phyloP scores from a whole-genome alignment of 1,140 invertebrate genomes.

The Heterodera carotae region DNA sequence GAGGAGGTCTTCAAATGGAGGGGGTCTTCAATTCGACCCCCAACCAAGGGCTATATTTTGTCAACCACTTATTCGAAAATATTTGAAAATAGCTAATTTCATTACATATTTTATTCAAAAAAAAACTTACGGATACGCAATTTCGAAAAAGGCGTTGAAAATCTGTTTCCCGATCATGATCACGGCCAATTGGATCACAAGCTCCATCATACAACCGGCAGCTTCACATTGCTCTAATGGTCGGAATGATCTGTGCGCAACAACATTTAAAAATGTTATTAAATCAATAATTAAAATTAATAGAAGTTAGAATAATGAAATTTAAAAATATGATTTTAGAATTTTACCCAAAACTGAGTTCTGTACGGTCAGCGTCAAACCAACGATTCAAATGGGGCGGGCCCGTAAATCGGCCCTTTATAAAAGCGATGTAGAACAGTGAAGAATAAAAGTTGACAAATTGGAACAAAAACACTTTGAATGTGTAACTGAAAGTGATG shows the following conservation, averaged over 20 bases:
- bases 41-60: too few relatives aligned
- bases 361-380: constrained; percentile 4
- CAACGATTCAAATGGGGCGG: constrained; percentile 28
- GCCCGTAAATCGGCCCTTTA: constrained; percentile 53
- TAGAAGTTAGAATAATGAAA: too few relatives aligned
- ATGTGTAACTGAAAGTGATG: constrained; percentile 75
- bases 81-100: too few relatives aligned
- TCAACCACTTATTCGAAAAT: too few relatives aligned
- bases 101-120: neutral
- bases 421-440: constrained; percentile 97
- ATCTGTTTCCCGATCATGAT: constrained; percentile 84
- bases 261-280: neutral
- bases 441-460: constrained; percentile 98
- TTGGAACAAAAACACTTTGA: constrained; percentile 95
- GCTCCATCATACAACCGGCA: constrained; percentile 79
- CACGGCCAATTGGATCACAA: constrained; percentile 79
- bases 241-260: neutral
- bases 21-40: too few relatives aligned
- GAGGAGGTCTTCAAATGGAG: too few relatives aligned
- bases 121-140: constrained; percentile 72
- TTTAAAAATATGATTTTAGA: too few relatives aligned
- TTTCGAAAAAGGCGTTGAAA: constrained; percentile 78
- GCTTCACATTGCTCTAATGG: constrained; percentile 72
- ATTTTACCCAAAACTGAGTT: constrained; percentile 20
- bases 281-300: too few relatives aligned